phyloP scores from a whole-genome alignment of 2,113 vertebrate genomes.

The Lepisosteus osseus region DNA sequence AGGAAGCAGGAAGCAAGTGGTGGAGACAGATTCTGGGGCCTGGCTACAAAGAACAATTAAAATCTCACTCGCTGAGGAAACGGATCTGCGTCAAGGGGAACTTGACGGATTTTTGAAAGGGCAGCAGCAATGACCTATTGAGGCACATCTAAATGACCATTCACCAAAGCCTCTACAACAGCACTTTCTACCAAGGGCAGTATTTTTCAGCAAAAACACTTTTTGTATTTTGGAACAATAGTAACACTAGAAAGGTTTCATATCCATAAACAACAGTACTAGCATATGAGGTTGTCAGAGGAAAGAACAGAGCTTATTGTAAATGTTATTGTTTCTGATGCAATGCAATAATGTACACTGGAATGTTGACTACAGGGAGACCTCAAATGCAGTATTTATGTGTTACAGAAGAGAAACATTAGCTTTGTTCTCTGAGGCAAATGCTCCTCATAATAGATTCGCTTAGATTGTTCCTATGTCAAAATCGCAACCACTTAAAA shows the following conservation, averaged over 20 bases:
- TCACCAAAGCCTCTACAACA: conserved; percentile 38
- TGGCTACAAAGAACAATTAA: conserved; percentile 82
- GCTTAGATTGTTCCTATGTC: too few relatives aligned
- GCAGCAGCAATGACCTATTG: conserved; percentile 71
- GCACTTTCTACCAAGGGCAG: conserved; percentile 28
- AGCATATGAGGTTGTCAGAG: background rate
- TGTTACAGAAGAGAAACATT: too few relatives aligned
- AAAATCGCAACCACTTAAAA: too few relatives aligned
- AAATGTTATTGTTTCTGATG: conserved; percentile 25
- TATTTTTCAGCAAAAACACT: background rate
- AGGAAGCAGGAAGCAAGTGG: conserved; percentile 93
- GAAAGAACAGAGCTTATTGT: background rate
- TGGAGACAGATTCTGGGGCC: conserved; percentile 68
- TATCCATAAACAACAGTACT: background rate
- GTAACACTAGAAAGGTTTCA: background rate
- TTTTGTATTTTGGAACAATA: conserved; percentile 4
- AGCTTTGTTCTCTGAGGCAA: too few relatives aligned
- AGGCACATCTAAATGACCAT: conserved; percentile 46
- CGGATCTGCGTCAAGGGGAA: conserved; percentile 86
- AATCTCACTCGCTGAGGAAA: conserved; percentile 78
- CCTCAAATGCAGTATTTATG: too few relatives aligned
- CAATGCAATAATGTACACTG: too few relatives aligned
- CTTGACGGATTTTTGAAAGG: conserved; percentile 60
- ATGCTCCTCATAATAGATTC: too few relatives aligned
- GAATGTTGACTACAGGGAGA: too few relatives aligned